Base-by-base conservation (phyloP, 2,888 invertebrate species). In the Lepidochrysops patricia region DNA sequence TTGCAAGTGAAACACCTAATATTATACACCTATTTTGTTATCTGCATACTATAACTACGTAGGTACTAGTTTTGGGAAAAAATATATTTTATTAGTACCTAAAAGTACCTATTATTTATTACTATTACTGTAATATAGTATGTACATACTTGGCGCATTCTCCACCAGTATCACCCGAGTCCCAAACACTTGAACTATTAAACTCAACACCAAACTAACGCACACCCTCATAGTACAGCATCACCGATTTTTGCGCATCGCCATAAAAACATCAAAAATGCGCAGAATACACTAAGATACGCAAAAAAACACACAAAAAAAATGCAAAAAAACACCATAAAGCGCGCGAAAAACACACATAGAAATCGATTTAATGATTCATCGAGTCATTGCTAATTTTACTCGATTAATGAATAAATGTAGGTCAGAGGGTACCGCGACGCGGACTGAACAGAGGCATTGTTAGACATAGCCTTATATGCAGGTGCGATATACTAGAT, bases 391-490 rank as follows among this genome's bases (percentile, higher is more conserved):
- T 15, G 57, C 37, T 13, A 35, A 25, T 37, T 35, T 37, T 37
- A 37, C 9, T 54, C 12, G 15, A 35, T 27, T 57, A 37, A 37
- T 34, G 25, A 58, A 58, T 27, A 32, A 63, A 72, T 79, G 67
- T 81, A 71, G 82, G 87, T 84, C 84, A 84, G 70, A 76, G 79
- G 80, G 77, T 76, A 72, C 72, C 79, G 79, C 77, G 80, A 73
- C 72, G 69, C 67, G 75, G 75, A 89, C 88, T 89, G 86, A 85
- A 80, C 84, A 73, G 79, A 70, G 70, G 78, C 75, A 80, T 79
- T 80, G 81, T 82, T 72, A 75, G 77, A 79, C 77, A 77, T 85
- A 84, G 80, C 78, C 80, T 89, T 89, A 85, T 89, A 89, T 87
- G 84, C 77, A 80, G 79, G 76, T 77, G 79, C 75, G 73, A 82